phyloP scores from a whole-genome alignment of 2,888 invertebrate genomes.

The Blera fallax region DNA sequence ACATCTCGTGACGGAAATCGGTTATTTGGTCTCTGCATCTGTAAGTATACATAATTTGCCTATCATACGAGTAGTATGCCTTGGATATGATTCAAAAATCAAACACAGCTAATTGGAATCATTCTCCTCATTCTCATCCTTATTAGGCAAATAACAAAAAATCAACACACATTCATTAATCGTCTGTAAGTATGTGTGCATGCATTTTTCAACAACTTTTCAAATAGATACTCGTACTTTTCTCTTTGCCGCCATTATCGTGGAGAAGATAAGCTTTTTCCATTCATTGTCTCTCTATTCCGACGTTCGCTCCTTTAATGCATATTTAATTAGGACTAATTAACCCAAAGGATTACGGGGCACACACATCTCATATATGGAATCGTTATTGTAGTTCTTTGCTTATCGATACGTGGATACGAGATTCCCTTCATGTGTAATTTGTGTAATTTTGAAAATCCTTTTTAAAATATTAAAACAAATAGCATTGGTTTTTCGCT shows the following conservation, averaged over 20 bases:
- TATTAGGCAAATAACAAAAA: conserved; percentile 67
- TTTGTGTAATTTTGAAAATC: conserved; percentile 40
- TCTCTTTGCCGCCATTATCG: conserved; percentile 2
- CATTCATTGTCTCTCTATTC: conserved; percentile 50
- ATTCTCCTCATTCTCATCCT: conserved; percentile 7
- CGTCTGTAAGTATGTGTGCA: background rate
- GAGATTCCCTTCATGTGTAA: background rate
- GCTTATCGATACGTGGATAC: conserved; percentile 57
- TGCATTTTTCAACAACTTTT: conserved; percentile 32
- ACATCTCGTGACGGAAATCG: background rate
- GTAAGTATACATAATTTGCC: background rate
- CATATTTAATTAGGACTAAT: conserved; percentile 78
- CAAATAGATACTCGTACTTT: background rate
- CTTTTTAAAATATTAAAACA: conserved; percentile 69
- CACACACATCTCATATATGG: conserved; percentile 21
- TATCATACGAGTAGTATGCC: background rate
- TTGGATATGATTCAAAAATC: conserved; percentile 14
- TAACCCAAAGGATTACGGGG: conserved; percentile 74
- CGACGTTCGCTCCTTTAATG: conserved; percentile 73
- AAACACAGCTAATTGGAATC: conserved; percentile 50
- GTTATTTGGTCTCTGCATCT: background rate
- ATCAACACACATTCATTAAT: conserved; percentile 48
- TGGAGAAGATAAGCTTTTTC: conserved; percentile 37
- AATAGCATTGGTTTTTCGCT: conserved; percentile 60
- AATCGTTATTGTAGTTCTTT: conserved; percentile 55